Conservation (phyloP, 2,888 invertebrate genomes). For the Trachelus iudaicus region DNA sequence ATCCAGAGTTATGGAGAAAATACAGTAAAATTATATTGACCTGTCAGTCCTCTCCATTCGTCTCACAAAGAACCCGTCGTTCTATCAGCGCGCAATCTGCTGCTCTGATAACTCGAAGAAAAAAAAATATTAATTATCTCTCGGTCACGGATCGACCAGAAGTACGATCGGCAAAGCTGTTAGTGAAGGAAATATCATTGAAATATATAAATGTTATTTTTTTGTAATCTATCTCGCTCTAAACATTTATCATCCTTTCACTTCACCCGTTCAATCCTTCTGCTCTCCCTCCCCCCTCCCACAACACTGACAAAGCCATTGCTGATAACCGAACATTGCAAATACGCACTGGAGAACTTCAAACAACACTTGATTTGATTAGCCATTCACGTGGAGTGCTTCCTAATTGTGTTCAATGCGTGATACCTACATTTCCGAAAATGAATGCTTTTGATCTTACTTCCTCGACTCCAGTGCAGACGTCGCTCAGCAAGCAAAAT, state of each 20-base stretch:
- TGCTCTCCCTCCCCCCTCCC: too few relatives aligned
- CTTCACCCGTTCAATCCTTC: background rate
- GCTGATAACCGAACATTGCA: slow-evolving; percentile 29
- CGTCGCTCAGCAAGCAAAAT: background rate
- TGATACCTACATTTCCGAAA: background rate
- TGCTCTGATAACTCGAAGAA: background rate
- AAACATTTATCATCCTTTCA: background rate
- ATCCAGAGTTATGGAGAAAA: background rate
- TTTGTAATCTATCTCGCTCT: background rate
- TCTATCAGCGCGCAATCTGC: background rate
- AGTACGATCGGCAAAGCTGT: background rate
- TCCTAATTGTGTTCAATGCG: background rate
- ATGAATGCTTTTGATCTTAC: background rate
- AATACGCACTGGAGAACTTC: slow-evolving; percentile 8
- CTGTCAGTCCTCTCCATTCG: background rate
- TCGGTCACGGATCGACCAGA: background rate
- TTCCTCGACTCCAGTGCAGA: background rate
- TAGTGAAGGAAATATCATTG: background rate
- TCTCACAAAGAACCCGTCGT: background rate
- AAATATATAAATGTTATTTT: background rate
- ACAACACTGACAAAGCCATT: slow-evolving; percentile 21
- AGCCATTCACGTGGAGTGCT: slow-evolving; percentile 4
- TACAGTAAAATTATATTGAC: slow-evolving; percentile 2
- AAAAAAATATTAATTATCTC: background rate
- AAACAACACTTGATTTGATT: slow-evolving; percentile 23